These are phyloP conservation scores for Momotus momota DNA, from an alignment of 2,797 vertebrate species.

Conservation along the genomic window DNA sequence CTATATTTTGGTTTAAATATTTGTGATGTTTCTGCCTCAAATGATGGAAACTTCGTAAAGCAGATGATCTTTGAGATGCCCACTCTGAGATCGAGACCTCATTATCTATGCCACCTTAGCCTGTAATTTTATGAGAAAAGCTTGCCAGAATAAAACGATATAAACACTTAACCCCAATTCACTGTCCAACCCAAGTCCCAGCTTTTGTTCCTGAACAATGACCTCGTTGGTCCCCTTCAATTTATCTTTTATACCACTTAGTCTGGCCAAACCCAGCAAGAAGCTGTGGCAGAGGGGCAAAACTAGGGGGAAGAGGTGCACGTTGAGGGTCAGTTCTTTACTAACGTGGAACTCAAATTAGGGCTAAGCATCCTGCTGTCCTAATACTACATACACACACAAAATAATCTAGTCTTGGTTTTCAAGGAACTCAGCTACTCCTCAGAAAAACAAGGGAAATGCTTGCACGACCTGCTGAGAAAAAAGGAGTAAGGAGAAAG, in stretches of 20 bases:
- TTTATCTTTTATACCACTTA: neutral
- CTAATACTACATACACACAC: neutral
- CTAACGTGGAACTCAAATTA: neutral
- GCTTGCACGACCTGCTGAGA: neutral
- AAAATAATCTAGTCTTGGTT: neutral
- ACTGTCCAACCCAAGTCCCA: neutral
- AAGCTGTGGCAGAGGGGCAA: neutral
- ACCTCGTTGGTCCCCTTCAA: neutral
- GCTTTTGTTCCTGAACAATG: neutral
- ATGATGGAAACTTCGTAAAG: neutral
- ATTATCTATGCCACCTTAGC: neutral
- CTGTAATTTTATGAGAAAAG: neutral
- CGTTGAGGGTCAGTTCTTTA: neutral
- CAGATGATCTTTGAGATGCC: neutral
- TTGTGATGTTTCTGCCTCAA: neutral
- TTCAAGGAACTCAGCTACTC: neutral
- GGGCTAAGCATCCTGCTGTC: neutral
- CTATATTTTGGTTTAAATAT: neutral
- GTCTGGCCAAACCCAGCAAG: neutral
- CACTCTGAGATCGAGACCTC: neutral
- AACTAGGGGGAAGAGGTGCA: neutral
- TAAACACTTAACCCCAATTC: neutral
- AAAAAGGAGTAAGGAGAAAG: neutral
- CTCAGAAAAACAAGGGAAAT: neutral
- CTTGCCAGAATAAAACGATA: neutral